phyloP scores from a whole-genome alignment of 1,140 invertebrate species.

The Prorops nasuta region DNA sequence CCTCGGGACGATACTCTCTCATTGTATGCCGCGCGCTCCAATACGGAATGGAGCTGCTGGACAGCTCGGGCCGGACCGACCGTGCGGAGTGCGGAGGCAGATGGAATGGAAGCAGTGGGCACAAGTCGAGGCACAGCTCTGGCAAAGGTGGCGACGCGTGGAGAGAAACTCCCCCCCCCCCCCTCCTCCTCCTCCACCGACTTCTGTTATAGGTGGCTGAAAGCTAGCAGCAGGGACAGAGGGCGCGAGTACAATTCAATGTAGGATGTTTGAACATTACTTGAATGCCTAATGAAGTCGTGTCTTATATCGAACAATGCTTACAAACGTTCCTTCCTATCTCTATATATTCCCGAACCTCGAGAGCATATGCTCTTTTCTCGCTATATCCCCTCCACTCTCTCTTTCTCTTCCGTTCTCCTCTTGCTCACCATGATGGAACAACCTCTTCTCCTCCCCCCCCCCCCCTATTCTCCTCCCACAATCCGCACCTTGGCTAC shows the following conservation, averaged over 20 bases:
- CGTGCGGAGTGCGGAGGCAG: background rate
- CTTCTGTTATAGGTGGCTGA: too few species aligned
- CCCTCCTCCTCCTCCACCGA: too few species aligned
- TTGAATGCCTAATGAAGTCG: constrained; percentile 53
- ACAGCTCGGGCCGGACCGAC: background rate
- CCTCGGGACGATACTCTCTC: constrained; percentile 39
- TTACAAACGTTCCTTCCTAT: constrained; percentile 36
- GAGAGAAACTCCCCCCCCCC: too few species aligned
- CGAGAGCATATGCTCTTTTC: too few species aligned
- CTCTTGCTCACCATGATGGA: constrained; percentile 16
- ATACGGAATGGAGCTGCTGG: too few species aligned
- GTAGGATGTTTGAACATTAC: constrained; percentile 50
- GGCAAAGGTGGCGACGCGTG: too few species aligned
- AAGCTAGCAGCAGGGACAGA: constrained; percentile 10
- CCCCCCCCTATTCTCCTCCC: constrained; percentile 7
- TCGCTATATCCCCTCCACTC: background rate
- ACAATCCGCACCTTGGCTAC: constrained; percentile 8
- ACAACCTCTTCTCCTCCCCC: constrained; percentile 7
- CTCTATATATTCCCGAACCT: constrained; percentile 32
- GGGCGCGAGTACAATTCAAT: constrained; percentile 35
- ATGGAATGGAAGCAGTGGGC: constrained; percentile 9
- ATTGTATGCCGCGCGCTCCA: constrained; percentile 33
- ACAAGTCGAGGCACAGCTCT: too few species aligned
- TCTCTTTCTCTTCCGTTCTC: constrained; percentile 15
- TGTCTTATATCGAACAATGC: constrained; percentile 53